A percentile compares a stretch with the other conserved stretches of the same genome.
Conservation (phyloP, 2,113 vertebrate genomes). For the Oncorhynchus nerka region DNA sequence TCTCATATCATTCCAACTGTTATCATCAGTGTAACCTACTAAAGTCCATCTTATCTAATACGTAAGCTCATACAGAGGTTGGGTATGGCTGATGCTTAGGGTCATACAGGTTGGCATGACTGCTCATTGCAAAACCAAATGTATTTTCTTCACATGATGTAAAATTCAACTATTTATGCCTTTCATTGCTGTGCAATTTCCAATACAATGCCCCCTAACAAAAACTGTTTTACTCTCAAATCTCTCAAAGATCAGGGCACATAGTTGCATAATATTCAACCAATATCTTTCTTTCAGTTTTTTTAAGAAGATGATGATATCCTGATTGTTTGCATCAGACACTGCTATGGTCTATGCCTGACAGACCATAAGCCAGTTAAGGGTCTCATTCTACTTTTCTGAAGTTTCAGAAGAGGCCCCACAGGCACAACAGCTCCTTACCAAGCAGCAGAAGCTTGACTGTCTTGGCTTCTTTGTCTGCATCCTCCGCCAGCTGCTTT, state of each 20-base stretch:
- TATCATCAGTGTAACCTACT: no score
- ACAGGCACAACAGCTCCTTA: slow-evolving; percentile 64
- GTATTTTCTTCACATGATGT: background rate
- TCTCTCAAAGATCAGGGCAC: background rate
- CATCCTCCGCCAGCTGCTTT: slow-evolving; percentile 92
- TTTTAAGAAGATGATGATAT: background rate
- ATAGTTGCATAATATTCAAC: background rate
- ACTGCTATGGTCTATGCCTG: background rate
- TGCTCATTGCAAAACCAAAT: background rate
- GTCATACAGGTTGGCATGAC: background rate
- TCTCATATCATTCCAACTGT: no score
- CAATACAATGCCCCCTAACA: background rate
- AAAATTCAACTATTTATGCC: background rate
- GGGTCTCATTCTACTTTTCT: background rate
- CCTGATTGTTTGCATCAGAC: background rate
- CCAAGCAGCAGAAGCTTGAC: slow-evolving; percentile 94
- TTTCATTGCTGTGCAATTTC: background rate
- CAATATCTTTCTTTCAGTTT: background rate
- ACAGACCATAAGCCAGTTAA: background rate
- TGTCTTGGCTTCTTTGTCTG: slow-evolving; percentile 91
- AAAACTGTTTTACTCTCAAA: background rate
- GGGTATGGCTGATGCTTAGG: background rate
- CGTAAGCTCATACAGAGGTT: no score
- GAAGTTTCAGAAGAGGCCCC: no score
- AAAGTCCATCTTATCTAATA: no score